Percentiles rank a stretch among this genome's conserved stretches.
These are phyloP conservation scores for Temnothorax longispinosus DNA, from an alignment of 1,140 invertebrate species.

Conservation along the genomic window DNA sequence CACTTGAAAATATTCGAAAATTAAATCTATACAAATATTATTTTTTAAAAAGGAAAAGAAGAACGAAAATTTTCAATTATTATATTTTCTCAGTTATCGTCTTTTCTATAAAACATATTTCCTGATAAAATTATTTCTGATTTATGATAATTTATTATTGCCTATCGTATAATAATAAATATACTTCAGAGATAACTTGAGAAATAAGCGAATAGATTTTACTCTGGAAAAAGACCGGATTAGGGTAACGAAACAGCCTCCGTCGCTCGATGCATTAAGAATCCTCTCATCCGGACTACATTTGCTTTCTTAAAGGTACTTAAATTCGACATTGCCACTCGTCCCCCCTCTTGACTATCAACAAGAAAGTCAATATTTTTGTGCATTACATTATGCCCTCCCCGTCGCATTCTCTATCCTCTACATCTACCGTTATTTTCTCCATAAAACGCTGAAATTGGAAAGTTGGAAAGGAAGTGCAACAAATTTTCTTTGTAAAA, in stretches of 20 bases:
- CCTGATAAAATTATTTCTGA: neutral
- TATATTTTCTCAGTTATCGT: neutral
- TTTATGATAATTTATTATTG: neutral
- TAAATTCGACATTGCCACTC: conserved; percentile 33
- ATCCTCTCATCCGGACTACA: conserved; percentile 16
- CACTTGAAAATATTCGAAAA: neutral
- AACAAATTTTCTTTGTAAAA: conserved; percentile 10
- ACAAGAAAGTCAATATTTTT: conserved; percentile 69
- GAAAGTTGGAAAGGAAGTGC: conserved; percentile 37
- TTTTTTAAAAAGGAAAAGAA: neutral
- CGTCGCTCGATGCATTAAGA: conserved; percentile 29
- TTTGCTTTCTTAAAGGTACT: conserved; percentile 35
- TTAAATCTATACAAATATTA: neutral
- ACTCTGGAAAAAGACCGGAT: neutral
- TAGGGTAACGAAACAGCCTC: conserved; percentile 11
- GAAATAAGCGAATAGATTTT: neutral
- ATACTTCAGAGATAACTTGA: neutral
- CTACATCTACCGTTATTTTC: conserved; percentile 28
- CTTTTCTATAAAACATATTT: neutral
- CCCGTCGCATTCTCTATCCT: conserved; percentile 4
- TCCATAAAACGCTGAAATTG: conserved; percentile 57
- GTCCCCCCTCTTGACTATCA: conserved; percentile 58
- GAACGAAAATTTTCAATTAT: neutral
- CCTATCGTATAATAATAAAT: neutral
- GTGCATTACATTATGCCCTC: conserved; percentile 65